Evolutionary conservation across 2,113 vertebrate species (phyloP).

Genomic region (Nematolebias whitei): DNA sequence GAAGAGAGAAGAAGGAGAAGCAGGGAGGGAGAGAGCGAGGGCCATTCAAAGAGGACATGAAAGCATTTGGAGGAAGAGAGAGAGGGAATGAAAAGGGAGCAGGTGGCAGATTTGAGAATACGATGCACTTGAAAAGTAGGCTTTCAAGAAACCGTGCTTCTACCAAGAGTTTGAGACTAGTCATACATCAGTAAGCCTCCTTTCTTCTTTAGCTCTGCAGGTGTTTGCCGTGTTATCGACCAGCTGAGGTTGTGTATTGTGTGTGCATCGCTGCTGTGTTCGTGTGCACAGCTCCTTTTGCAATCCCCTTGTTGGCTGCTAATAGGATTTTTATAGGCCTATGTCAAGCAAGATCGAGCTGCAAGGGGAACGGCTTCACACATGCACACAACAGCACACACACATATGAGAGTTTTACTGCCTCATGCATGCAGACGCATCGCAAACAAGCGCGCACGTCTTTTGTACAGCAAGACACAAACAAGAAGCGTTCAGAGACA

Average conservation of each 20-base stretch:
- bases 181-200: constrained; percentile 57
- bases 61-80: constrained; percentile 78
- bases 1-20: constrained; percentile 74
- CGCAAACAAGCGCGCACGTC: constrained; percentile 12
- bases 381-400: constrained; percentile 31
- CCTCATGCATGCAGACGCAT: constrained; percentile 37
- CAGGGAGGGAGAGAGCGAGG: constrained; percentile 64
- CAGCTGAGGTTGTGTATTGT: constrained; percentile 42
- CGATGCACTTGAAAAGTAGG: constrained; percentile 24
- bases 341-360: constrained; percentile 69
- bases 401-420: constrained; percentile 28
- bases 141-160: constrained; percentile 35
- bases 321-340: constrained; percentile 78
- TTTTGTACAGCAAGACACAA: constrained; percentile 34
- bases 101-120: constrained; percentile 15
- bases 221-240: constrained; percentile 52
- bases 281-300: constrained; percentile 40
- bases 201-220: constrained; percentile 53
- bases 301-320: constrained; percentile 66
- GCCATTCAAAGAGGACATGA: constrained; percentile 72
- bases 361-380: constrained; percentile 50
- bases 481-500: constrained; percentile 49
- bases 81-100: constrained; percentile 69
- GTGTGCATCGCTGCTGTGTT: constrained; percentile 35
- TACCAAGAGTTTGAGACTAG: constrained; percentile 46